Evolutionary conservation across 2,888 invertebrate genomes (phyloP), one percentile per base, ranked within the genome.

Genomic region (Synergus japonicus): DNA sequence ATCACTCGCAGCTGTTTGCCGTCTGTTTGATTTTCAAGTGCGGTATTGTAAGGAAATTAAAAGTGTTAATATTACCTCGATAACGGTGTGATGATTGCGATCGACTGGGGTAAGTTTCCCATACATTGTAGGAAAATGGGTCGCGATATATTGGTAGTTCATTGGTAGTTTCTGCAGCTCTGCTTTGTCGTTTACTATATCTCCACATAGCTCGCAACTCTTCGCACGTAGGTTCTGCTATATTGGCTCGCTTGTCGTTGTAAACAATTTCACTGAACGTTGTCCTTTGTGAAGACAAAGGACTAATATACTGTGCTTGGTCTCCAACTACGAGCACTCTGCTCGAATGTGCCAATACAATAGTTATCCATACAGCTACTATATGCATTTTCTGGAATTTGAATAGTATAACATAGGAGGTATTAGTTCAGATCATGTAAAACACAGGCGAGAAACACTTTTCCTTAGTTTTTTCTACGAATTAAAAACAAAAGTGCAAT

Each of bases 141-240:
- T 97, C 97, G 77, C 96, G 95, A 92, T 96, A 97, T 81, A 96
- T 95, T 84, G 96, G 97, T 86, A 97, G 95, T 93, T 97, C 97
- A 92, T 97, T 97, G 89, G 97, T 96, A 84, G 96, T 95, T 92
- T 97, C 97, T 8, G 97, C 96, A 18, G 97, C 96, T 60, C 97
- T 94, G 76, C 97, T 97, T 93, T 97, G 97, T 81, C 97, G 93
- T 92, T 97, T 97, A 18, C 97, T 97, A 93, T 97, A 97, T 92
- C 96, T 95, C 98, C 97, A 98, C 97, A 98, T 97, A 12, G 96
- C 96, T 81, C 97, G 95, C 76, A 98, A 93, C 90, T 97, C 96
- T 85, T 97, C 97, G 91, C 98, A 98, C 77, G 95, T 95, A 0
- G 97, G 97, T 89, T 97, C 97, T 54, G 94, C 94, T 80, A 89